A percentile compares a stretch with the other conserved stretches of the same genome.
Evolutionary conservation across 1,140 invertebrate species (phyloP).

Genomic region (Gonioctena quinquepunctata): DNA sequence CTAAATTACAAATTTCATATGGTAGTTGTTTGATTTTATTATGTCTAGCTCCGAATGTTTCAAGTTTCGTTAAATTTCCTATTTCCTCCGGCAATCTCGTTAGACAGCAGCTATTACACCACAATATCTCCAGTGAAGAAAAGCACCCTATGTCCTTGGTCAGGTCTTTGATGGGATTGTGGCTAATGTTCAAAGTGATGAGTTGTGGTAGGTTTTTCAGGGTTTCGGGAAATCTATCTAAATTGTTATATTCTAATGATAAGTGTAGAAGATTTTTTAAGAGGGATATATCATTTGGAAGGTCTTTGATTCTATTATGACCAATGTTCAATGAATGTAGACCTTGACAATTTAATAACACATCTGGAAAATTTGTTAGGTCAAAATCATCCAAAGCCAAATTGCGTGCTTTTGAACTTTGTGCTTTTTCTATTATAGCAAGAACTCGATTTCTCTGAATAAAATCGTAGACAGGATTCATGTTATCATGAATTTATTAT

Average conservation of each 20-base stretch:
- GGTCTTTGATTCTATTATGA: conserved; percentile 60
- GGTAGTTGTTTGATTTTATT: conserved; percentile 63
- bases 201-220: conserved; percentile 67
- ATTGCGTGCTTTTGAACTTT: conserved; percentile 60
- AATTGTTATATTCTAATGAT: conserved; percentile 67
- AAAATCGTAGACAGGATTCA: conserved; percentile 65
- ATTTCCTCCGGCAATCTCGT: conserved; percentile 69
- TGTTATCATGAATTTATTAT: conserved; percentile 33
- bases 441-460: conserved; percentile 66
- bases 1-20: conserved; percentile 58
- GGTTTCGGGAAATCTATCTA: conserved; percentile 67
- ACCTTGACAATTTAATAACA: conserved; percentile 59
- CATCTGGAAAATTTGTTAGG: conserved; percentile 60
- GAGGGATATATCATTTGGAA: conserved; percentile 50
- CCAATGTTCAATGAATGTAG: conserved; percentile 63
- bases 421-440: conserved; percentile 64
- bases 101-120: conserved; percentile 66
- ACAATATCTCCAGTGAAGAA: conserved; percentile 74
- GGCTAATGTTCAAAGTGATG: conserved; percentile 79
- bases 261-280: conserved; percentile 56
- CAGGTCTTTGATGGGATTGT: conserved; percentile 74
- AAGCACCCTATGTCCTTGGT: conserved; percentile 71
- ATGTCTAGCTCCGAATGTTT: conserved; percentile 68
- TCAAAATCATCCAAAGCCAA: conserved; percentile 64
- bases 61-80: conserved; percentile 71